Base-by-base conservation (phyloP, 2,113 vertebrate species). In the Callocephalon fimbriatum region DNA sequence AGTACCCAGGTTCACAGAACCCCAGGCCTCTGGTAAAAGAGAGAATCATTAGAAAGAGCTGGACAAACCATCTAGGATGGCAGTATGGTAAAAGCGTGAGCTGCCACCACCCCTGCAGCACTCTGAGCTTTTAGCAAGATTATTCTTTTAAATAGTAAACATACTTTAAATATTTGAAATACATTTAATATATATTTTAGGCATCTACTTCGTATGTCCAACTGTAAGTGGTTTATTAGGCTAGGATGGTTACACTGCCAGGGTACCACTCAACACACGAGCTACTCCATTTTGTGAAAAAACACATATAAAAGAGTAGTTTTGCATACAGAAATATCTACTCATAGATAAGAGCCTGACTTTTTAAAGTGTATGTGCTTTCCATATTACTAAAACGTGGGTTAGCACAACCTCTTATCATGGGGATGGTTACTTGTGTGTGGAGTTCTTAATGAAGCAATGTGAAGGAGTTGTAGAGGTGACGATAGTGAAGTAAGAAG, bases 1-100 rank as follows among this genome's bases (percentile, higher is more conserved):
- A 25, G 26, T 7, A 25, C 31, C 22, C 21, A 32, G 17, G 13
- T 5, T 10, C 44, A 17, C 53, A 29, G 67, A 50, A 72, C 42
- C 20, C 1, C 9, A 32, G 38, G 65, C 51, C n/a, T 53, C 15
- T 0, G 1, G 18, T 32, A 1, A 25, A 35, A n/a, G 19, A 35
- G 10, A 9, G 9, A 67, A 45, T 7, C 6, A 9, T 75, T 37
- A 21, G 35, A 31, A 65, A 15, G 20, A 59, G 38, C 0, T 17
- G 58, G 44, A 31, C 11, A 71, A 82, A 18, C 23, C 16, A 40
- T 6, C 20, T 6, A 20, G 13, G 42, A 22, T 21, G 50, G n/a
- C 71, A 44, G 3, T 2, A 1, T 2, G 19, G 35, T 54, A 23
- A 76, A 67, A 61, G 29, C 9, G n/a, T 23, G 19, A 83, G 21